Evolutionary conservation across 2,888 invertebrate genomes (phyloP).

Genomic region (Melanargia galathea): DNA sequence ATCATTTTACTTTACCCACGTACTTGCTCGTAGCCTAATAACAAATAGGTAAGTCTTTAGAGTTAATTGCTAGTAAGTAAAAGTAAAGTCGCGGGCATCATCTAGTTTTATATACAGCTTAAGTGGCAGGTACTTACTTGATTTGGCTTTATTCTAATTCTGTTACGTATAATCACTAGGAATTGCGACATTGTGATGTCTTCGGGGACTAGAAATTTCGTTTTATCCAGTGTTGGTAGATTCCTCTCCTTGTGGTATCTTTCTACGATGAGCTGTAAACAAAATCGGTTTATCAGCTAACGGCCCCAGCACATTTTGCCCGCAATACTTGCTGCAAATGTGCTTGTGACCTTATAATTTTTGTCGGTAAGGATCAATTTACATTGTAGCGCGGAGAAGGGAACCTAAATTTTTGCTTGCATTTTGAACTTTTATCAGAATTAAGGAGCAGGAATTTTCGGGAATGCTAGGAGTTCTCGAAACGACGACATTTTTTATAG

Average conservation of each 20-base stretch:
- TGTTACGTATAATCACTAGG: conserved; percentile 87
- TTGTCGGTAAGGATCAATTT: neutral
- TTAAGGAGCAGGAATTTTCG: neutral
- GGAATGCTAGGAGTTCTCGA: neutral
- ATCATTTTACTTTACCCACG: neutral
- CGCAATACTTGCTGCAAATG: neutral
- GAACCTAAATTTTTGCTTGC: too few relatives aligned
- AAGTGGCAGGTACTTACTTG: conserved; percentile 80
- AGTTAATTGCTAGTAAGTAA: too few relatives aligned
- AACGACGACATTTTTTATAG: too few relatives aligned
- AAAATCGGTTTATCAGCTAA: conserved; percentile 3
- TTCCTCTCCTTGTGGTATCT: conserved; percentile 89
- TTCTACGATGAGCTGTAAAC: conserved; percentile 89
- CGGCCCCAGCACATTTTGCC: neutral
- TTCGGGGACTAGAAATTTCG: conserved; percentile 94
- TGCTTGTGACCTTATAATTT: neutral
- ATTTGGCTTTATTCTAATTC: conserved; percentile 75
- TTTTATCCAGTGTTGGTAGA: conserved; percentile 90
- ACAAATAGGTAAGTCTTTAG: too few relatives aligned
- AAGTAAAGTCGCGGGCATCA: too few relatives aligned
- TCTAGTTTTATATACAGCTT: too few relatives aligned
- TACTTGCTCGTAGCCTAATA: neutral
- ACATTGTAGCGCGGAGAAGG: neutral
- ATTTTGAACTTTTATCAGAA: neutral
- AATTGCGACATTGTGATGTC: conserved; percentile 95